phyloP scores from a whole-genome alignment of 2,888 invertebrate genomes.

The Disparrhopalites patrizii region DNA sequence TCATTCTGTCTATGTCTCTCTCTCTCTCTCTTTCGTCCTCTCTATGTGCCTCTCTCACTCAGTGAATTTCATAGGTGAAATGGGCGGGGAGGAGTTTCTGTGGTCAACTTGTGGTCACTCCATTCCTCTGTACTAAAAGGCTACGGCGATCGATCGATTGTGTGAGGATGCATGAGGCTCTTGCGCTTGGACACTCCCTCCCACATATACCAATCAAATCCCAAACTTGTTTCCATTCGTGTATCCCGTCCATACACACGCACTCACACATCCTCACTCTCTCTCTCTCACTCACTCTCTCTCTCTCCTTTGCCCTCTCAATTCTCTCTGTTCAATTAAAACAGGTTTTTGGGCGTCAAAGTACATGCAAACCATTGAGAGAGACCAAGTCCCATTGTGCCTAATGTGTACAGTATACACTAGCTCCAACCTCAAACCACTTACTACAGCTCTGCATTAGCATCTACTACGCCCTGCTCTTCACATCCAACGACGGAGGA shows the following conservation, averaged over 20 bases:
- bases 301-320: not conserved
- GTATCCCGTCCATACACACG: not conserved
- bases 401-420: too few species aligned
- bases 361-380: not conserved
- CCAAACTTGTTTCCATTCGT: slow-evolving; percentile 11
- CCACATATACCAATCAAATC: slow-evolving; percentile 28
- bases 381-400: not conserved
- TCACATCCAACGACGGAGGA: too few species aligned
- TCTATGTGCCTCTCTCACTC: slow-evolving; percentile 1
- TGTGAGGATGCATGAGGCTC: slow-evolving; percentile 10
- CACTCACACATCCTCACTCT: not conserved
- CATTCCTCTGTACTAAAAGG: slow-evolving; percentile 26
- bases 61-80: slow-evolving; percentile 28
- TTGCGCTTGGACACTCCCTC: slow-evolving; percentile 33
- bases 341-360: slow-evolving; percentile 1
- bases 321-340: not conserved
- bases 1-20: too few species aligned
- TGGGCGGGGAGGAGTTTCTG: slow-evolving; percentile 24
- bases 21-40: too few species aligned
- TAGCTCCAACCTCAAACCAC: too few species aligned
- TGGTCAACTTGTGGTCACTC: slow-evolving; percentile 35
- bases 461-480: too few species aligned
- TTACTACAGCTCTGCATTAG: too few species aligned
- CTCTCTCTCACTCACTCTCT: not conserved
- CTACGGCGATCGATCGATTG: slow-evolving; percentile 29